Conservation (phyloP, 2,113 vertebrate genomes). For the Procapra przewalskii region DNA sequence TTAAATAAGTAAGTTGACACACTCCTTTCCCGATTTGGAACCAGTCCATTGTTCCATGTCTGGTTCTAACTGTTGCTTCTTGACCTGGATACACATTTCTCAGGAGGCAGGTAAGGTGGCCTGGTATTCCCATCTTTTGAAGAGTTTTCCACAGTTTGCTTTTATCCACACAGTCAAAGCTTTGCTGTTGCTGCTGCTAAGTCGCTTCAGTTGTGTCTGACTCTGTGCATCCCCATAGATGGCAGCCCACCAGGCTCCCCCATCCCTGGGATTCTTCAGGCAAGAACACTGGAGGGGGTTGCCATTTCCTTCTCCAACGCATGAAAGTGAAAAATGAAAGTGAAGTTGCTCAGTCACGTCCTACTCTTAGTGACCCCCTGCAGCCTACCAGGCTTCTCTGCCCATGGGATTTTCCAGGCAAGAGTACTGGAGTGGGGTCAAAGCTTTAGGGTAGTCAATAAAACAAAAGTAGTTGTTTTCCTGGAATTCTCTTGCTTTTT, state of each 20-base stretch:
- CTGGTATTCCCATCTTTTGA: background rate
- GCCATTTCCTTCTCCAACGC: too few relatives aligned
- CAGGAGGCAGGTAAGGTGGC: background rate
- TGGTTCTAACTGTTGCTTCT: background rate
- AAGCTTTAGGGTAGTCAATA: background rate
- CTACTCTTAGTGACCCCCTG: too few relatives aligned
- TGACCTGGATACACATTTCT: background rate
- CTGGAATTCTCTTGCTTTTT: background rate
- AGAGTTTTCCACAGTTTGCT: background rate
- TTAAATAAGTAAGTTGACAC: background rate
- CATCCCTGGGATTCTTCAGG: too few relatives aligned
- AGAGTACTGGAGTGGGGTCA: background rate
- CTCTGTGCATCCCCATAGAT: too few relatives aligned
- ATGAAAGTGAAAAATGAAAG: too few relatives aligned
- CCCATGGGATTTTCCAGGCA: too few relatives aligned
- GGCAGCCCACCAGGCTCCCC: too few relatives aligned
- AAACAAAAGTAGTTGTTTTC: background rate
- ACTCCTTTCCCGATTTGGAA: background rate
- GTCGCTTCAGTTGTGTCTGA: too few relatives aligned
- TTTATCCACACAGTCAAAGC: background rate
- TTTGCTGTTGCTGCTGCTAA: background rate
- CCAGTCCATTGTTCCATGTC: background rate
- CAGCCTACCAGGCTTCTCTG: too few relatives aligned
- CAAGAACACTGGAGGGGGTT: too few relatives aligned
- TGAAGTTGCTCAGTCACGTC: too few relatives aligned